phyloP scores from a whole-genome alignment of 2,888 invertebrate genomes.

The Hyposoter didymator region DNA sequence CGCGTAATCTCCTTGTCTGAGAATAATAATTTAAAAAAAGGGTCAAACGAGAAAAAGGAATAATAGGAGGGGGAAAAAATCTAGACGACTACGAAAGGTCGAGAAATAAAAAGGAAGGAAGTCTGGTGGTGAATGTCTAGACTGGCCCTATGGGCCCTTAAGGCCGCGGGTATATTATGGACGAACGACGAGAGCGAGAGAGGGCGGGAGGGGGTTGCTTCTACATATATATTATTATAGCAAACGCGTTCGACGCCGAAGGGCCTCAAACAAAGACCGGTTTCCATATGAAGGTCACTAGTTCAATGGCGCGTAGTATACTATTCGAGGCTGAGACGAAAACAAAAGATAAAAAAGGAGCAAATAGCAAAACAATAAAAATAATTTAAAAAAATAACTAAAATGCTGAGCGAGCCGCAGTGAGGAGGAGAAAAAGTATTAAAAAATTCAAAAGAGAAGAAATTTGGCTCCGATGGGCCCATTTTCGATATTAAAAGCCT shows the following conservation, averaged over 20 bases:
- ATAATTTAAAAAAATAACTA: conserved; percentile 5
- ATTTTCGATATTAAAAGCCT: conserved; percentile 20
- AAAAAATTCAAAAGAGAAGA: conserved; percentile 34
- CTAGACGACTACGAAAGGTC: conserved; percentile 51
- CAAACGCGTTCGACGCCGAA: conserved; percentile 59
- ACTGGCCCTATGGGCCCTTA: conserved; percentile 69
- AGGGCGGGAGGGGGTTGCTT: conserved; percentile 69
- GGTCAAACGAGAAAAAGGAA: not conserved
- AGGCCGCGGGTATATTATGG: conserved; percentile 64
- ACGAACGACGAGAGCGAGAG: not conserved
- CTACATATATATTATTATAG: conserved; percentile 39
- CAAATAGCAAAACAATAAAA: conserved; percentile 17
- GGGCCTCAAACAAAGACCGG: conserved; percentile 80
- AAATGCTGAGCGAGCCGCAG: conserved; percentile 24
- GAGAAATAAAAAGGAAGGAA: conserved; percentile 48
- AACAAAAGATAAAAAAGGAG: conserved; percentile 9
- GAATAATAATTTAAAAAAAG: not conserved
- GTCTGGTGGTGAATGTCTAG: conserved; percentile 68
- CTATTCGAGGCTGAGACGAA: conserved; percentile 44
- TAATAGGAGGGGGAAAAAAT: conserved; percentile 13
- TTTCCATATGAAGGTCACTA: conserved; percentile 83
- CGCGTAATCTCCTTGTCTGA: not conserved
- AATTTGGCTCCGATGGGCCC: conserved; percentile 60
- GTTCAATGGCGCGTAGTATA: conserved; percentile 79
- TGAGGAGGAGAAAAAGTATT: conserved; percentile 18